Base-by-base conservation (phyloP, 2,888 invertebrate species). In the Agrilus mali region DNA sequence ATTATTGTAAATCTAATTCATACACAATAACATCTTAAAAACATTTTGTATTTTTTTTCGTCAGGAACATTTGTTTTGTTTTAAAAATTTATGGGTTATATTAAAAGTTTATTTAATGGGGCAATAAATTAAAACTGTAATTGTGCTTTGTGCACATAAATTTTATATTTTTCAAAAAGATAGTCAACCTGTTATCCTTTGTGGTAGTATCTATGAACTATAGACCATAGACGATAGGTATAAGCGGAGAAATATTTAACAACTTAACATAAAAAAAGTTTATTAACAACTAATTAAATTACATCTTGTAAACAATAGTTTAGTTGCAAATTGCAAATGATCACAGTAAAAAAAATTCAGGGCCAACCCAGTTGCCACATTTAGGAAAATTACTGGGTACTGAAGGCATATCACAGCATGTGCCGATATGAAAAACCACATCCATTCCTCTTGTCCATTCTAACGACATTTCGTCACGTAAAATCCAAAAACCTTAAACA, bases 371-470 rank as follows among this genome's bases (percentile, higher is more conserved):
- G 44, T 80, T 82, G 10, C 85, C 83, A 59, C 88, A 87, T 52
- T 75, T 78, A 0, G 87, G 87, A 59, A 88, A 87, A 58, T 80
- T 77, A 15, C 73, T 61, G 0, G 88, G 87, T 0, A 78, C 71
- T 39, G 73, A 63, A 1, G 78, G 75, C 63, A 86, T 77, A 55
- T 87, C 77, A 16, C 67, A 61, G 31, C 68, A 57, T 38, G 77
- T 72, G 0, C 88, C 86, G 3, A 86, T 82, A 65, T 84, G 80
- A 13, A 87, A 61, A 22, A 86, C 72, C 43, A 86, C 72, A 49
- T 83, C 83, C 60, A 86, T 67, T 1, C 86, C 87, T 50, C 82
- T 73, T 0, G 83, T 81, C 77, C 84, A 82, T 51, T 82, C 80
- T 15, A 75, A 72, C 1, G 82, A 77, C 40, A 80, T 72, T 60